phyloP scores from a whole-genome alignment of 2,888 invertebrate genomes.

The Hirtodrosophila trivittata region DNA sequence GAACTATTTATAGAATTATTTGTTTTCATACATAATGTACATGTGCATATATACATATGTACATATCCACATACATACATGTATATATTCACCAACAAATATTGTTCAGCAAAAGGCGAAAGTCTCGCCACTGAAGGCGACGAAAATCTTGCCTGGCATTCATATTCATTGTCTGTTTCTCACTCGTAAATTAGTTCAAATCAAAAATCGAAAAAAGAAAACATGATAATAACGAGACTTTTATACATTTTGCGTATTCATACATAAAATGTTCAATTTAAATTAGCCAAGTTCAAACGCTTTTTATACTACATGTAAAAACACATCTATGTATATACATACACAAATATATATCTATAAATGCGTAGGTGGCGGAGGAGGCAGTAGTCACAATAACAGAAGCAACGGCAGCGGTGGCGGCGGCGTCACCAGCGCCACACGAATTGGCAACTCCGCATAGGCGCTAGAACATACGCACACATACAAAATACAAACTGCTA shows the following conservation, averaged over 20 bases:
- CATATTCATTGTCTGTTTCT: constrained; percentile 16
- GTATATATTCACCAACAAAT: constrained; percentile 20
- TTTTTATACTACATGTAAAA: constrained; percentile 34
- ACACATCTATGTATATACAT: constrained; percentile 7
- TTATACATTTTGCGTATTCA: constrained; percentile 34
- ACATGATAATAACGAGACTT: constrained; percentile 17
- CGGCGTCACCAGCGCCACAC: too few species aligned
- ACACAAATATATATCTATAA: constrained; percentile 18
- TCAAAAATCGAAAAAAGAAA: constrained; percentile 5
- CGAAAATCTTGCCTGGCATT: constrained; percentile 28
- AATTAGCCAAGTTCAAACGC: constrained; percentile 73
- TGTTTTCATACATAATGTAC: constrained; percentile 70
- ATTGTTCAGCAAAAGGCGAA: constrained; percentile 57
- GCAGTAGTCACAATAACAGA: constrained; percentile 21
- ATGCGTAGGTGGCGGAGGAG: constrained; percentile 53
- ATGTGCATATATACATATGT: constrained; percentile 7
- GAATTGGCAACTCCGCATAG: constrained; percentile 65
- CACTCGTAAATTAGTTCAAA: constrained; percentile 35
- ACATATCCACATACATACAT: constrained; percentile 9
- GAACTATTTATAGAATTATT: constrained; percentile 82
- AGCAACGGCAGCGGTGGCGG: constrained; percentile 28
- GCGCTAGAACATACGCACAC: constrained; percentile 36
- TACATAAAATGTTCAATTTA: constrained; percentile 38
- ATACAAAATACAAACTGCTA: too few species aligned
- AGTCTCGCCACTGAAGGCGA: constrained; percentile 40